Evolutionary conservation across 1,140 invertebrate species (phyloP), one percentile per base, ranked within the genome.

Genomic region (Matsumurasca onukii): DNA sequence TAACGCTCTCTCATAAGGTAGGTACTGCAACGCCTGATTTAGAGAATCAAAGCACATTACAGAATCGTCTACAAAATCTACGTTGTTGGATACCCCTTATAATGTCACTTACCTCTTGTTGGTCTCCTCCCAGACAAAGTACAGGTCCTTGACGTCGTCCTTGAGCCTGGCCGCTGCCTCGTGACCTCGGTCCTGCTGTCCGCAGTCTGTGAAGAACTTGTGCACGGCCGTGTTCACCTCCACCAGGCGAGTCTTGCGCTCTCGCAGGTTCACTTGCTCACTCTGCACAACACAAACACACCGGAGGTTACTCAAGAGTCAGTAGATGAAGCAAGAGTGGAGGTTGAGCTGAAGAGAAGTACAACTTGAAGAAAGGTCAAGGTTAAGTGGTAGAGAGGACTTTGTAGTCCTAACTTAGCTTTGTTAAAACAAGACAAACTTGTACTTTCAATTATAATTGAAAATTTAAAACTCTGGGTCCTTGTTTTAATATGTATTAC

Each of bases 201-300:
- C 82, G 73, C 84, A 77, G 78, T 85, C 80, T 70, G 85, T 80
- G 57, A 90, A 83, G 75, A 90, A 86, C 34, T 88, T 86, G 74
- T 91, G 89, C 31, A 91, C 89, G 15, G 89, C 87, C 67, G 89
- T 86, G 71, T 91, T 92, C 71, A 92, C 77, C 67, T 88, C 86
- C 67, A 90, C 76, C 82, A 92, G 86, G 39, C 84, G 84, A 29
- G 84, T 80, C 77, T 90, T 89, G 75, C 87, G 87, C 76, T 90
- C 87, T 75, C 86, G 84, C 68, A 94, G 81, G 70, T 86, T 85
- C 39, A 83, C 80, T 73, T 91, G 79, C 72, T 87, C 84, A 72
- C 80, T 80, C 86, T 90, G 81, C 71, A 84, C 79, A 69, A 75
- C 30, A 72, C n/a, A 9, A 39, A 65, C 51, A n/a, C 12, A 13